phyloP scores from a whole-genome alignment of 1,140 invertebrate species.

The Diachasma alloeum region DNA sequence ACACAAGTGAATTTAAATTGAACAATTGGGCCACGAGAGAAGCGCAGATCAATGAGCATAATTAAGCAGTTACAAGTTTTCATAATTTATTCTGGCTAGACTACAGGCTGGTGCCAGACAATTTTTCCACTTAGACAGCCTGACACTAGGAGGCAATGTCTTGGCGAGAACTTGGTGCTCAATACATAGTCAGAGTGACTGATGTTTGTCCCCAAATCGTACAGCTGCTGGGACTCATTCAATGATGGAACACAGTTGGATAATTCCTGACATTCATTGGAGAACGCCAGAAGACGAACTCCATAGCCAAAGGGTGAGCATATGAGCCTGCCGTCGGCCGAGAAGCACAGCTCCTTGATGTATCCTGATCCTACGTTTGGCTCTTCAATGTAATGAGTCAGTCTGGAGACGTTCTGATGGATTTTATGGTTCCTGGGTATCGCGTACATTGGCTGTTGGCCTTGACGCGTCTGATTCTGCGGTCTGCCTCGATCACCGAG shows the following conservation, averaged over 20 bases:
- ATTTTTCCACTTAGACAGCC: slow-evolving; percentile 88
- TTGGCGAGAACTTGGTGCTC: slow-evolving; percentile 89
- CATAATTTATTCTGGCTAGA: slow-evolving; percentile 54
- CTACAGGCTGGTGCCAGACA: slow-evolving; percentile 86
- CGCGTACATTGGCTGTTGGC: slow-evolving; percentile 53
- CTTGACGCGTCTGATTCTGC: slow-evolving; percentile 48
- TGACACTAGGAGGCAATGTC: slow-evolving; percentile 84
- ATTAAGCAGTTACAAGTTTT: not conserved
- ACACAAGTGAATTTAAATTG: not conserved
- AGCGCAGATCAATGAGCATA: not conserved
- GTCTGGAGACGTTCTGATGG: slow-evolving; percentile 76
- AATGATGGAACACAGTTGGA: slow-evolving; percentile 71
- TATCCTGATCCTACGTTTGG: slow-evolving; percentile 88
- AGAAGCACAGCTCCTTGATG: slow-evolving; percentile 89
- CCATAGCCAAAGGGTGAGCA: slow-evolving; percentile 90
- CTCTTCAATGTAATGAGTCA: slow-evolving; percentile 87
- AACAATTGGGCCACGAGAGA: not conserved
- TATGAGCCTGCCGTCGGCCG: slow-evolving; percentile 85
- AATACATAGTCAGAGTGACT: slow-evolving; percentile 87
- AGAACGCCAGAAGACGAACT: slow-evolving; percentile 83
- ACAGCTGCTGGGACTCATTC: slow-evolving; percentile 63
- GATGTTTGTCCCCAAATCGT: slow-evolving; percentile 74
- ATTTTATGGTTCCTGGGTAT: slow-evolving; percentile 67
- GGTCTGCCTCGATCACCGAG: slow-evolving; percentile 51
- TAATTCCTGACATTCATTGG: slow-evolving; percentile 80